Percentiles rank a stretch among this genome's conserved stretches.
Conservation (phyloP, 2,113 vertebrate genomes). For the Cathartes aura region DNA sequence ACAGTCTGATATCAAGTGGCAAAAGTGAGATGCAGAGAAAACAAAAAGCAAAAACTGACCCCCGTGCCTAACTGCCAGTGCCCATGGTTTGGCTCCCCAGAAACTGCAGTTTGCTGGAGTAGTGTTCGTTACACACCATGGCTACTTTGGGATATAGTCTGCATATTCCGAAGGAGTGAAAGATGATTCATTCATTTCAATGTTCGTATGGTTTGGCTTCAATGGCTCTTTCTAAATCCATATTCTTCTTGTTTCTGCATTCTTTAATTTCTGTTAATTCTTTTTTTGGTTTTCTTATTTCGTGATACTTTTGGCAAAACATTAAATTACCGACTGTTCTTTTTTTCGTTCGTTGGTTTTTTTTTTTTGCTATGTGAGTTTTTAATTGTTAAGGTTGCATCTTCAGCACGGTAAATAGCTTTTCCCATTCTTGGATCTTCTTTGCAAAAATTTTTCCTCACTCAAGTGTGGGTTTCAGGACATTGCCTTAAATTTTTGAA, state of each 20-base stretch:
- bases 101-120: neutral
- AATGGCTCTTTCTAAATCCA: neutral
- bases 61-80: neutral
- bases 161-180: neutral
- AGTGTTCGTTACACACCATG: neutral
- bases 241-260: neutral
- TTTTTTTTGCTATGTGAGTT: accelerated
- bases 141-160: neutral
- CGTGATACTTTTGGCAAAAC: neutral
- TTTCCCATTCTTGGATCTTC: neutral
- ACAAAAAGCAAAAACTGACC: neutral
- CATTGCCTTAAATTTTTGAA: neutral
- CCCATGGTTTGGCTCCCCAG: neutral
- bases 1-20: neutral
- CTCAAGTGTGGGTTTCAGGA: neutral
- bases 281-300: neutral
- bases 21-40: neutral
- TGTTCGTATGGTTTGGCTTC: neutral
- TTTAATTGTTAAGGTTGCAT: neutral
- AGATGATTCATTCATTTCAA: neutral
- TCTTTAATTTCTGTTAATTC: neutral
- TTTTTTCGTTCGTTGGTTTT: too few species aligned
- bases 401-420: neutral
- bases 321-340: neutral
- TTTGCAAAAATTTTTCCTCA: neutral